Evolutionary conservation across 2,797 vertebrate species (phyloP).

Genomic region (Linurgus olivaceus): DNA sequence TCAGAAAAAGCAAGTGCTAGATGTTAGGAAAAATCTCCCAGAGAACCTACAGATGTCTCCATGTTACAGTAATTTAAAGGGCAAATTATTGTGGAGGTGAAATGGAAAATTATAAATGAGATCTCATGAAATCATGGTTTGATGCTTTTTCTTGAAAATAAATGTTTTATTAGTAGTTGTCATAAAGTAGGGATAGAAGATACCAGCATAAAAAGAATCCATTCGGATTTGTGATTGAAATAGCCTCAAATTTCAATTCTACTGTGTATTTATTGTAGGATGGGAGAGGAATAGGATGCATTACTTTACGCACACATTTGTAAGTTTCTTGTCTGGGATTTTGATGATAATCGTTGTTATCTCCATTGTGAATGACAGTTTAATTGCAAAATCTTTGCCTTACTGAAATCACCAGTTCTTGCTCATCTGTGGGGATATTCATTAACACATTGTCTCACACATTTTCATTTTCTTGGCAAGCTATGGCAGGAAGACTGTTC

Average conservation of each 20-base stretch:
- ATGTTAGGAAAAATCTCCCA: background rate
- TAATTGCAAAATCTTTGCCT: constrained; percentile 3
- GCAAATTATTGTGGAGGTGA: background rate
- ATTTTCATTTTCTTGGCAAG: constrained; percentile 40
- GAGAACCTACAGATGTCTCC: background rate
- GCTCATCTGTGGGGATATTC: background rate
- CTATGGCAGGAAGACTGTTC: background rate
- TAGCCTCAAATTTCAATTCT: background rate
- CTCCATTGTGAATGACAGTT: background rate
- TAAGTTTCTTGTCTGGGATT: background rate
- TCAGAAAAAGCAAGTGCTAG: background rate
- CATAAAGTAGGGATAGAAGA: background rate
- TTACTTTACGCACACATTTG: accelerated
- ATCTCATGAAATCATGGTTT: background rate
- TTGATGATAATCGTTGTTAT: background rate
- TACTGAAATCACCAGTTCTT: background rate
- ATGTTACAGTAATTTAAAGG: background rate
- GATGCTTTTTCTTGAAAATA: background rate
- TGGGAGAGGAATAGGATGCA: background rate
- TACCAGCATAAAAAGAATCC: background rate
- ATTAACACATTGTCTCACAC: constrained; percentile 41
- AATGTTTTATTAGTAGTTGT: background rate
- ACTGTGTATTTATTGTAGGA: background rate
- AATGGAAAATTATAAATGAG: background rate
- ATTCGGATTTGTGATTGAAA: background rate